Evolutionary conservation across 2,797 vertebrate species (phyloP).

Genomic region (Oophaga sylvatica): DNA sequence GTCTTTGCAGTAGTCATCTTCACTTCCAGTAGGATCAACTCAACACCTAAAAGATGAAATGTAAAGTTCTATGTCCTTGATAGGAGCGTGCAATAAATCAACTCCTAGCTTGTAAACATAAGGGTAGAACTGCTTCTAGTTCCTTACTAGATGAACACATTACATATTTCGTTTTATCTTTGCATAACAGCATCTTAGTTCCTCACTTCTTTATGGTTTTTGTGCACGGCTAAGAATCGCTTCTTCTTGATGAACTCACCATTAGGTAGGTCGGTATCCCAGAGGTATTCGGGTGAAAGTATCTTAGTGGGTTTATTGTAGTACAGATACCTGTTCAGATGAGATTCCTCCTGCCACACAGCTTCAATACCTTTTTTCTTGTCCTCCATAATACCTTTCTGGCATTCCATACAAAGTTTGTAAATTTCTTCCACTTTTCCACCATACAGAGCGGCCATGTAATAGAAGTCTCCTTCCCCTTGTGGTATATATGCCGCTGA

Average conservation of each 20-base stretch:
- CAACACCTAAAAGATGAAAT: too few species aligned
- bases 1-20: too few species aligned
- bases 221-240: conserved; percentile 40
- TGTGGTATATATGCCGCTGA: conserved; percentile 68
- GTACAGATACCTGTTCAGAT: conserved; percentile 79
- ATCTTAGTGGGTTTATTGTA: conserved; percentile 74
- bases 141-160: not conserved
- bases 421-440: conserved; percentile 73
- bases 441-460: conserved; percentile 79
- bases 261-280: conserved; percentile 66
- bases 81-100: not conserved
- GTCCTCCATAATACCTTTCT: conserved; percentile 72
- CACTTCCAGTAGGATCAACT: too few species aligned
- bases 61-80: not conserved
- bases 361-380: conserved; percentile 67
- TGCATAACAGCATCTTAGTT: conserved; percentile 2
- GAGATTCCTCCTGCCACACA: conserved; percentile 74
- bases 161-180: not conserved
- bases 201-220: conserved; percentile 36
- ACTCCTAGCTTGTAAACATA: not conserved
- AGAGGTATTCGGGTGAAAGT: conserved; percentile 82
- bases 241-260: conserved; percentile 35
- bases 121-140: not conserved
- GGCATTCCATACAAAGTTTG: conserved; percentile 70
- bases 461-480: conserved; percentile 77